Conservation (phyloP, 1,140 invertebrate species). For the Brachionus paranguensis region DNA sequence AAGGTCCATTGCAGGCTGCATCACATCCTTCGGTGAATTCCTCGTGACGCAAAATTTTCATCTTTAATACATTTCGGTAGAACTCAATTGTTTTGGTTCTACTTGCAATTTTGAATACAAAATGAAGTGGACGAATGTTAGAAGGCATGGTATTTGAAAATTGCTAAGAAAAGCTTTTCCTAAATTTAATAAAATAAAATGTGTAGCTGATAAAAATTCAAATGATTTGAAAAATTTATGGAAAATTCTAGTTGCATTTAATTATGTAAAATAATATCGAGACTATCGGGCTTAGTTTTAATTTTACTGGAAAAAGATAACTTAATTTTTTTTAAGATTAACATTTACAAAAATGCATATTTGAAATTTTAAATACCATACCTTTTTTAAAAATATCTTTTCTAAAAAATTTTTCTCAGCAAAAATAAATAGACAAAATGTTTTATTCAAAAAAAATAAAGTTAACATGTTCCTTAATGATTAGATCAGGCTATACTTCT, state of each 20-base stretch:
- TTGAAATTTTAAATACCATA: not conserved
- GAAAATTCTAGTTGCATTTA: not conserved
- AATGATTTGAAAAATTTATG: not conserved
- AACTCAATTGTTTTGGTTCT: conserved; percentile 75
- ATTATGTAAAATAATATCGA: not conserved
- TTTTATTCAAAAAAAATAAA: too few species aligned
- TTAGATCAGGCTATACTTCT: too few species aligned
- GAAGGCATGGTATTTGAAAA: not conserved
- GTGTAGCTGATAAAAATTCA: not conserved
- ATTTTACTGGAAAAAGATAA: not conserved
- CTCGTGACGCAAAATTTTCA: conserved; percentile 89
- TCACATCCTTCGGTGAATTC: conserved; percentile 93
- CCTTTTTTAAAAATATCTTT: not conserved
- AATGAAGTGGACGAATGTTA: conserved; percentile 71
- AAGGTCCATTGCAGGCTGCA: conserved; percentile 89
- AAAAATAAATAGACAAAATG: not conserved
- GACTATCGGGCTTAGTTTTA: not conserved
- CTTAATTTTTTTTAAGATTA: not conserved
- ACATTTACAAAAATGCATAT: not conserved
- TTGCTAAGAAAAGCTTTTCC: not conserved
- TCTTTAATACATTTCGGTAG: conserved; percentile 79
- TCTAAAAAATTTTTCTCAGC: not conserved
- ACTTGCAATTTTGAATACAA: conserved; percentile 87
- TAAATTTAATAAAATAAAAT: not conserved
- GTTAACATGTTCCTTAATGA: too few species aligned